Evolutionary conservation across 2,888 invertebrate species (phyloP).

Genomic region (Drosophila cracens): DNA sequence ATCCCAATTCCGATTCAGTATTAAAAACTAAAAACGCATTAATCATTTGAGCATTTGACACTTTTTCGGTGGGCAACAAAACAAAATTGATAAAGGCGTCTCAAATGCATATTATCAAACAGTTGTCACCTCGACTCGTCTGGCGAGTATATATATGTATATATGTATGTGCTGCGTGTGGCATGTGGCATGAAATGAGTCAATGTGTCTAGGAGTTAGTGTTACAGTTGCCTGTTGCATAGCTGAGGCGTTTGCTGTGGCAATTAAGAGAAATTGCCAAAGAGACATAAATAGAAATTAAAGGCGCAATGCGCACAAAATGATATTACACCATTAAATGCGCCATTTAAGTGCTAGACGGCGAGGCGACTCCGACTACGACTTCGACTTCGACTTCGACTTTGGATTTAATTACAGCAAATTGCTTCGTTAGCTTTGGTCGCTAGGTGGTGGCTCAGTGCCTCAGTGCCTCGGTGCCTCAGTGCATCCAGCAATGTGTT

Average conservation of each 20-base stretch:
- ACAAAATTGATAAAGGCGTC: conserved; percentile 71
- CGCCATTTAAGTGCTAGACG: conserved; percentile 76
- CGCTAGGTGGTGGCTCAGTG: conserved; percentile 49
- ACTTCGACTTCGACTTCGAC: conserved; percentile 3
- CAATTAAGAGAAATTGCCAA: conserved; percentile 67
- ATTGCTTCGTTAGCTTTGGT: conserved; percentile 68
- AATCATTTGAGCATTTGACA: conserved; percentile 70
- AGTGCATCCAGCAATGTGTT: conserved; percentile 60
- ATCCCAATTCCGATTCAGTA: conserved; percentile 16
- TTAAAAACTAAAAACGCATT: conserved; percentile 46
- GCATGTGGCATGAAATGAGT: conserved; percentile 18
- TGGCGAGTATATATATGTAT: background rate
- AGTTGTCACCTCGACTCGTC: conserved; percentile 44
- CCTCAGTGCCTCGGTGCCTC: conserved; percentile 41
- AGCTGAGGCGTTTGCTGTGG: conserved; percentile 29
- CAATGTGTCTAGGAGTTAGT: conserved; percentile 7
- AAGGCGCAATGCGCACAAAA: conserved; percentile 68
- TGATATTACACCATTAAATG: conserved; percentile 80
- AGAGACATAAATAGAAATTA: conserved; percentile 76
- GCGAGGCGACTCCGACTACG: conserved; percentile 21
- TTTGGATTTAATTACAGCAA: conserved; percentile 72
- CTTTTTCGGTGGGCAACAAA: conserved; percentile 48
- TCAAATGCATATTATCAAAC: conserved; percentile 67
- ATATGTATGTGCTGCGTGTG: conserved; percentile 14
- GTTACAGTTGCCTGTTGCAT: conserved; percentile 32